Base-by-base conservation (phyloP, 2,113 vertebrate species). In the Cynopterus brachyotis region DNA sequence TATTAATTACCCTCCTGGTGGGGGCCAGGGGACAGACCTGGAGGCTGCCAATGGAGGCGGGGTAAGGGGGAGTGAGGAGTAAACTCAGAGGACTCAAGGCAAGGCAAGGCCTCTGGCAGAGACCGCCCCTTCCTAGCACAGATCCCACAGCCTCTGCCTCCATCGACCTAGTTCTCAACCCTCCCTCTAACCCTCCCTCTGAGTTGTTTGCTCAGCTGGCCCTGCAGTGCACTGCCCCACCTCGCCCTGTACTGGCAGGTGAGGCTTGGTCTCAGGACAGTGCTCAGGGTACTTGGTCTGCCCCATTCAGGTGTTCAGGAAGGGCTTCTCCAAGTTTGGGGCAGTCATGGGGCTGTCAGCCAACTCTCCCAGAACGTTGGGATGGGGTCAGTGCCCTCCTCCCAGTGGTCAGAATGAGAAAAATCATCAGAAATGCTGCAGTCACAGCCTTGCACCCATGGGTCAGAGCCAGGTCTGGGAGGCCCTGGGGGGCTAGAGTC, bases 201-300 rank as follows among this genome's bases (percentile, higher is more conserved):
- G 69, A 64, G 55, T 45, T 93, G 85, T 97, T 96, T 98, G 91
- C 81, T 91, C 95, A 97, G 95, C 95, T 93, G 95, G 75, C 75
- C 57, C 16, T 3, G 9, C 82, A 73, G 32, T 13, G 19, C 57
- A 62, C 85, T 6, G 12, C 85, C 85, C 35, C 0, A 0, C 81
- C 69, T 60, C 47, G n/a, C 80, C 82, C 24, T 35, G n/a, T 1
- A 19, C 60, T 37, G 66, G 89, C 50, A 78, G 96, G 72, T 37
- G 83, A 60, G 57, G 79, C 79, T 60, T 40, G 50, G 55, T 73
- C 35, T 45, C 0, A 9, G 94, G 82, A 35, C 28, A 35, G 4
- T 6, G 32, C 87, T 75, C n/a, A 26, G 95, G 64, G 8, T 62
- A 75, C 45, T 83, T 85, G 82, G 90, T 66, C 81, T 91, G 87